Percentiles rank a stretch among this genome's conserved stretches.
Conservation (phyloP, 2,113 vertebrate species). For the Myiagra hebetior region DNA sequence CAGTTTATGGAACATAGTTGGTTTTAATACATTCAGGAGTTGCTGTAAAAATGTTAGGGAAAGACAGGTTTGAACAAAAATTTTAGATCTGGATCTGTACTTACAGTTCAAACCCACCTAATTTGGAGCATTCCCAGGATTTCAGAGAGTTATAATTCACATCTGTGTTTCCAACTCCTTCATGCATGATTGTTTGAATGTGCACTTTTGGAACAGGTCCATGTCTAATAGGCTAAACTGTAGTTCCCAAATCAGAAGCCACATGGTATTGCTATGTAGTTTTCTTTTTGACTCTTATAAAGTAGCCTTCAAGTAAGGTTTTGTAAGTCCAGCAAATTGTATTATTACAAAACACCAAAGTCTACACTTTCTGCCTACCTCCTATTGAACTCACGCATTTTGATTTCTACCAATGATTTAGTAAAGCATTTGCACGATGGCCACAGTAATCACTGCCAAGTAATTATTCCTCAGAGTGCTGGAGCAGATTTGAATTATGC, state of each 20-base stretch:
- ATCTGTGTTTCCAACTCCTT: conserved; percentile 47
- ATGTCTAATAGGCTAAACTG: conserved; percentile 42
- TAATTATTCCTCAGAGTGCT: neutral
- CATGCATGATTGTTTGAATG: conserved; percentile 26
- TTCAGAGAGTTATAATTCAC: conserved; percentile 32
- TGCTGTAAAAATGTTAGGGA: neutral
- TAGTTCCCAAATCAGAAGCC: conserved; percentile 40
- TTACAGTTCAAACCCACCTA: neutral
- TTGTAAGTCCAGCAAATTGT: neutral
- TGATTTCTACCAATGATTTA: neutral
- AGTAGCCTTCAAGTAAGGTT: neutral
- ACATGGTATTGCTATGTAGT: conserved; percentile 4
- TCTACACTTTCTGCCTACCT: neutral
- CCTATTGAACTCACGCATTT: neutral
- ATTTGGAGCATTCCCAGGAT: conserved; percentile 28
- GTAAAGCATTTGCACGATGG: neutral
- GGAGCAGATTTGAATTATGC: neutral
- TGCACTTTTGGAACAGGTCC: conserved; percentile 35
- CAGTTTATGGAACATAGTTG: neutral
- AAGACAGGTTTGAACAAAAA: conserved; percentile 19
- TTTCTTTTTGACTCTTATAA: neutral
- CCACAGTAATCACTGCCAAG: neutral
- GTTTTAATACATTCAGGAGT: neutral
- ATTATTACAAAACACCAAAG: neutral
- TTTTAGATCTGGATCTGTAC: neutral